These are phyloP conservation scores for Athalia rosae DNA, from an alignment of 2,888 invertebrate species.

Conservation along the genomic window DNA sequence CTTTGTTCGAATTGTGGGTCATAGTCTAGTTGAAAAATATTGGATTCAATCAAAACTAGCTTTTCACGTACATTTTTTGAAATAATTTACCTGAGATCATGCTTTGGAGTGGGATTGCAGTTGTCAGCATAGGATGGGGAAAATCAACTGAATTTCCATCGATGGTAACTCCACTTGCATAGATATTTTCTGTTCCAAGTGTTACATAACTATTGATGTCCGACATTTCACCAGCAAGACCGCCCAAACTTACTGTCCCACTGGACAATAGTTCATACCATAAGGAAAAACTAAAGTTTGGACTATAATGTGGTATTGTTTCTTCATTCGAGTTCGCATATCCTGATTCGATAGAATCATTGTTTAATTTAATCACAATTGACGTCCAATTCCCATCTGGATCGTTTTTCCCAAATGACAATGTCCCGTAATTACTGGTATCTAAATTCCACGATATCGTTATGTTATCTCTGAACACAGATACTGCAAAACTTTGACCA, in stretches of 20 bases:
- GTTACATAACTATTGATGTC: slow-evolving; percentile 65
- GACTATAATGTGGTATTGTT: slow-evolving; percentile 57
- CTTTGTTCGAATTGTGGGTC: neutral
- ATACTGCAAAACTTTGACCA: slow-evolving; percentile 80
- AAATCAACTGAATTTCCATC: slow-evolving; percentile 68
- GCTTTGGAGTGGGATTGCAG: slow-evolving; percentile 62
- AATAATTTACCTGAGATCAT: slow-evolving; percentile 64
- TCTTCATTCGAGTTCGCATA: slow-evolving; percentile 63
- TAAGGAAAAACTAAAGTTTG: slow-evolving; percentile 65
- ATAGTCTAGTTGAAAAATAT: neutral
- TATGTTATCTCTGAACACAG: slow-evolving; percentile 82
- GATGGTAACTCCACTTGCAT: slow-evolving; percentile 57
- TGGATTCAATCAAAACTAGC: too few relatives aligned
- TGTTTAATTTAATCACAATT: slow-evolving; percentile 76
- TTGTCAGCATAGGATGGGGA: slow-evolving; percentile 65
- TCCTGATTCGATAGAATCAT: slow-evolving; percentile 66
- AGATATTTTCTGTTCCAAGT: slow-evolving; percentile 51
- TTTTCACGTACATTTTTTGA: neutral
- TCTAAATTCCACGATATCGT: slow-evolving; percentile 82
- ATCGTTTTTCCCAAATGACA: slow-evolving; percentile 77
- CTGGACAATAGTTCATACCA: slow-evolving; percentile 69
- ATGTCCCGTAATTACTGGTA: slow-evolving; percentile 66
- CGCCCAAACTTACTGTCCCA: slow-evolving; percentile 68
- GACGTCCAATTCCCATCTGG: slow-evolving; percentile 82
- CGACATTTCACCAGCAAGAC: slow-evolving; percentile 59